A percentile compares a stretch with the other conserved stretches of the same genome.
Conservation (phyloP, 2,797 vertebrate species). For the Rhinatrema bivittatum region DNA sequence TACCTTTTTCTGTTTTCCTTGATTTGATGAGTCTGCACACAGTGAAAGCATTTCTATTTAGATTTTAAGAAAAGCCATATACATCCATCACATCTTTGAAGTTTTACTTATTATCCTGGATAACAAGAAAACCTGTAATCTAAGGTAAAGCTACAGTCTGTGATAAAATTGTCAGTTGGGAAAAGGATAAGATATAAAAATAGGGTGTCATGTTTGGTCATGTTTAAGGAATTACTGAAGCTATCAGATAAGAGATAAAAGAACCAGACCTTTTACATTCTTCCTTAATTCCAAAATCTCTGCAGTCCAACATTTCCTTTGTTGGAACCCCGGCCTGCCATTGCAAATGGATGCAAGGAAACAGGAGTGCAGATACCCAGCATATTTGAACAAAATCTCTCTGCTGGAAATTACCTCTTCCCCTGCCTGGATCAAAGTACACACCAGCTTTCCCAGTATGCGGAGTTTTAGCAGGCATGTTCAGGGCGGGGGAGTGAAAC, state of each 20-base stretch:
- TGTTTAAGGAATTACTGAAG: neutral
- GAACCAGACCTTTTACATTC: neutral
- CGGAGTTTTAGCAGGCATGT: too few relatives aligned
- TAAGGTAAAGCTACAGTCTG: too few relatives aligned
- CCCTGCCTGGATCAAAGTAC: too few relatives aligned
- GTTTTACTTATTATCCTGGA: too few relatives aligned
- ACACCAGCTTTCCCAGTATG: too few relatives aligned
- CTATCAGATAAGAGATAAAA: neutral
- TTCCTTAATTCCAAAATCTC: neutral
- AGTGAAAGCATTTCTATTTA: neutral
- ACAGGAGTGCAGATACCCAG: too few relatives aligned
- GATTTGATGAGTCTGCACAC: too few relatives aligned
- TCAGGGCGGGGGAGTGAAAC: too few relatives aligned
- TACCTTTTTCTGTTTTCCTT: too few relatives aligned
- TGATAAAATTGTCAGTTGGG: neutral
- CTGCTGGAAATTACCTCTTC: too few relatives aligned
- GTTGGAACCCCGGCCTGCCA: neutral
- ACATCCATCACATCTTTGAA: neutral
- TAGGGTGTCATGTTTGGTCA: neutral
- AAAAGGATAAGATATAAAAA: neutral
- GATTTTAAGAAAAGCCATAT: neutral
- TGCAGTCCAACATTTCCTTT: neutral
- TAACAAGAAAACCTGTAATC: neutral
- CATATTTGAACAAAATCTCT: too few relatives aligned
- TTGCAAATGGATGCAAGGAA: constrained; percentile 7